A percentile compares a stretch with the other conserved stretches of the same genome.
Evolutionary conservation across 64 coral and sea anemone species (phyloP).

Genomic region (Platygyra sinensis): DNA sequence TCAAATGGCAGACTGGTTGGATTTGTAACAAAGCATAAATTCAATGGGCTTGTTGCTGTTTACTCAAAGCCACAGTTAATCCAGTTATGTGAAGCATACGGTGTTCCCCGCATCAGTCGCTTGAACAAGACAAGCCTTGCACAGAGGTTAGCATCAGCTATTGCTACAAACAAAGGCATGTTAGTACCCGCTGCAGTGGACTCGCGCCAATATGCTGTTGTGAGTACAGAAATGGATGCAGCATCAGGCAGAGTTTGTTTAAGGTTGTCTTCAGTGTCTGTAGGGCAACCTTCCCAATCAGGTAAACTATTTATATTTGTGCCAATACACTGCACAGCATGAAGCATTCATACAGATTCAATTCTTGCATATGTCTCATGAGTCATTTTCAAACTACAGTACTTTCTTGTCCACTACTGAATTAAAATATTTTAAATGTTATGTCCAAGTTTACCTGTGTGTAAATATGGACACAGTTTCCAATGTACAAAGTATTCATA

Average conservation of each 20-base stretch:
- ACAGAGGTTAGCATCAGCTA: background rate
- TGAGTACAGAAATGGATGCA: background rate
- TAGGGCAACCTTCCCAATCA: background rate
- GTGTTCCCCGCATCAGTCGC: background rate
- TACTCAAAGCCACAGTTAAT: background rate
- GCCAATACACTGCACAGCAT: no score
- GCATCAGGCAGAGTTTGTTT: background rate
- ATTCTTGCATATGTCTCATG: no score
- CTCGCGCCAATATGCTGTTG: background rate
- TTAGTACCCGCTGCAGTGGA: conserved; percentile 2
- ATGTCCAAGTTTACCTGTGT: no score
- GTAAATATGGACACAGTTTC: no score
- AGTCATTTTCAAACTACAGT: no score
- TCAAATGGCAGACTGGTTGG: conserved; percentile 21
- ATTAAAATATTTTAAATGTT: no score
- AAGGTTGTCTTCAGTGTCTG: background rate
- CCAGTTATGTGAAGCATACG: conserved; percentile 25
- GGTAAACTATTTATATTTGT: background rate
- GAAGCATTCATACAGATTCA: no score
- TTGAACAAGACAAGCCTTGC: conserved; percentile 18
- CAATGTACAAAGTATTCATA: no score
- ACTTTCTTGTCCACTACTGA: no score
- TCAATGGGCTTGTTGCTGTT: background rate
- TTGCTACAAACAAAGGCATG: background rate
- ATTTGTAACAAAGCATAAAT: conserved; percentile 11